Evolutionary conservation across 2,797 vertebrate genomes (phyloP).

Genomic region (Galagoides demidoff): DNA sequence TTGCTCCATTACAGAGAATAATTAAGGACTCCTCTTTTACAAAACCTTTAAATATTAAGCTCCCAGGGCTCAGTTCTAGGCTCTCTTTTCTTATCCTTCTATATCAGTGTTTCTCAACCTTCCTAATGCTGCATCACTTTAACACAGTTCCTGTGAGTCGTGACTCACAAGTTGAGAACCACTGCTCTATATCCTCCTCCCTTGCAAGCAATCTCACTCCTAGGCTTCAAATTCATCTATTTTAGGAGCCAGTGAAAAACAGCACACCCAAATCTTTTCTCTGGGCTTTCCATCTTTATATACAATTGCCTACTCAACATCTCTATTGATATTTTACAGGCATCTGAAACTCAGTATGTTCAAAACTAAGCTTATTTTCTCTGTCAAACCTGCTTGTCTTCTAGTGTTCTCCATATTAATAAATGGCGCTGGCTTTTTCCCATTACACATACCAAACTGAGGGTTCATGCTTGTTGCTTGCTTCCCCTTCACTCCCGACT

Average conservation of each 20-base stretch:
- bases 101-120: no score
- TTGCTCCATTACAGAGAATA: neutral
- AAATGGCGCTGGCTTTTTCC: neutral
- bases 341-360: neutral
- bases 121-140: neutral
- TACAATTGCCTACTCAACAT: neutral
- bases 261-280: neutral
- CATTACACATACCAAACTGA: neutral
- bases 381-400: neutral
- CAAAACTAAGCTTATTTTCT: constrained; percentile 3
- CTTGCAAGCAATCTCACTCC: neutral
- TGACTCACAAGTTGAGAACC: no score
- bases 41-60: neutral
- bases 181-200: no score
- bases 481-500: neutral
- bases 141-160: no score
- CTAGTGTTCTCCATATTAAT: neutral
- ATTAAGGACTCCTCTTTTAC: neutral
- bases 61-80: neutral
- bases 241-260: neutral
- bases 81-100: neutral
- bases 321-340: neutral
- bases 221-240: neutral
- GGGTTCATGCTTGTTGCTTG: neutral
- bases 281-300: neutral